Percentiles rank a stretch among this genome's conserved stretches.
Conservation (phyloP, 2,888 invertebrate species). For the Eristalis tenax region DNA sequence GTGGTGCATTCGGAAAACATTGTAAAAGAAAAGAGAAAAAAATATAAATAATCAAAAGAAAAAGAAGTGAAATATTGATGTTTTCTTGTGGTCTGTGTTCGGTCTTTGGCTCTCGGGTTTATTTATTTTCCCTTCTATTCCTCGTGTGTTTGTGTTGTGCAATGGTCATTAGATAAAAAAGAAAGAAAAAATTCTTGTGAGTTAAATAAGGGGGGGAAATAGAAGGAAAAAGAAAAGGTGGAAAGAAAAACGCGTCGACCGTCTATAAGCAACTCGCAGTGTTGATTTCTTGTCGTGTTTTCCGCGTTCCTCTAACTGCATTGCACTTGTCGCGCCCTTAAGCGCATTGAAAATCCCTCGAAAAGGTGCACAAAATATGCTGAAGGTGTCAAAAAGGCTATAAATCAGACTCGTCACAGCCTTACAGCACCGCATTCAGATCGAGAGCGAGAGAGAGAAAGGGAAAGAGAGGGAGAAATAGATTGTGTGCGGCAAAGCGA, state of each 20-base stretch:
- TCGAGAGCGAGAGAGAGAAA: not conserved
- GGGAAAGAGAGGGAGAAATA: not conserved
- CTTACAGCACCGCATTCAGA: not conserved
- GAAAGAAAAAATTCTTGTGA: constrained; percentile 5
- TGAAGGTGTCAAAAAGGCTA: constrained; percentile 38
- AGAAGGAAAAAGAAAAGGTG: constrained; percentile 21
- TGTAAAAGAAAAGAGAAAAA: constrained; percentile 12
- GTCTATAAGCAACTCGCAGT: constrained; percentile 52
- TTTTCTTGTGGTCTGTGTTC: constrained; percentile 38
- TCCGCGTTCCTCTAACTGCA: not conserved
- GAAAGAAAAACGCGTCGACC: constrained; percentile 19
- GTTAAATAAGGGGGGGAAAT: not conserved
- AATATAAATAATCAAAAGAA: not conserved
- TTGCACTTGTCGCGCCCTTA: constrained; percentile 65
- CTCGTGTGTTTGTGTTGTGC: constrained; percentile 47
- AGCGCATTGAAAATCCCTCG: constrained; percentile 35
- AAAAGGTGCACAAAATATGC: constrained; percentile 37
- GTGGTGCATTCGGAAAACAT: constrained; percentile 53
- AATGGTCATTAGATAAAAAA: constrained; percentile 48
- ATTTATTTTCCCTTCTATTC: constrained; percentile 39
- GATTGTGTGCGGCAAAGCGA: not conserved
- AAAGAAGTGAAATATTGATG: constrained; percentile 29
- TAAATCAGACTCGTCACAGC: constrained; percentile 31
- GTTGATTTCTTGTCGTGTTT: constrained; percentile 31
- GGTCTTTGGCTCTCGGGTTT: constrained; percentile 19